phyloP scores from a whole-genome alignment of 2,113 vertebrate genomes.

The Apistogramma diplotaenia region DNA sequence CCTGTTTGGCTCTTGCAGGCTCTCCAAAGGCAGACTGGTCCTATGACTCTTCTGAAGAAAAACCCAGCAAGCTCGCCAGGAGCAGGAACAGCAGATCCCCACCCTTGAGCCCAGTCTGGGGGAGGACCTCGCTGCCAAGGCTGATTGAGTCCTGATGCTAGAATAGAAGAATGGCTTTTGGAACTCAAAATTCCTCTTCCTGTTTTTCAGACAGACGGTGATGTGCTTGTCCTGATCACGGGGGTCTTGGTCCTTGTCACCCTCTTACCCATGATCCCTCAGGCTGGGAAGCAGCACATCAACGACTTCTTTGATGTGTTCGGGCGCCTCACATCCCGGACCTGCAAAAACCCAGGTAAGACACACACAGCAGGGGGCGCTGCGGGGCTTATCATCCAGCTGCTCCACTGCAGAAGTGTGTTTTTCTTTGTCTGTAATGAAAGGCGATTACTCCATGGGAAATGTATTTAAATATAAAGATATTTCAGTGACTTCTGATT shows the following conservation, averaged over 20 bases:
- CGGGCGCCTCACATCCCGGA: conserved; percentile 92
- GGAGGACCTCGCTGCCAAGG: too few species aligned
- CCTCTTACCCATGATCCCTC: conserved; percentile 95
- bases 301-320: conserved; percentile 98
- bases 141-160: too few species aligned
- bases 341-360: conserved; percentile 87
- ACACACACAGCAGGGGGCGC: neutral
- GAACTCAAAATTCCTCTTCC: neutral
- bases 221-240: conserved; percentile 89
- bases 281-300: conserved; percentile 92
- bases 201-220: conserved; percentile 83
- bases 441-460: neutral
- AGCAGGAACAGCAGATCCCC: too few species aligned
- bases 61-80: too few species aligned
- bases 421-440: neutral
- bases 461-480: neutral
- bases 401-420: too few species aligned
- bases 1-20: too few species aligned
- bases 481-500: neutral
- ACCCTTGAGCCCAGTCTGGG: too few species aligned
- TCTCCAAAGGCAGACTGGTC: too few species aligned
- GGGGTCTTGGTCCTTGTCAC: conserved; percentile 93
- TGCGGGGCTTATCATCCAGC: neutral
- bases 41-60: too few species aligned
- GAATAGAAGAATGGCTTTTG: too few species aligned